Conservation (phyloP, 2,888 invertebrate species). For the Miltochrista miniata region DNA sequence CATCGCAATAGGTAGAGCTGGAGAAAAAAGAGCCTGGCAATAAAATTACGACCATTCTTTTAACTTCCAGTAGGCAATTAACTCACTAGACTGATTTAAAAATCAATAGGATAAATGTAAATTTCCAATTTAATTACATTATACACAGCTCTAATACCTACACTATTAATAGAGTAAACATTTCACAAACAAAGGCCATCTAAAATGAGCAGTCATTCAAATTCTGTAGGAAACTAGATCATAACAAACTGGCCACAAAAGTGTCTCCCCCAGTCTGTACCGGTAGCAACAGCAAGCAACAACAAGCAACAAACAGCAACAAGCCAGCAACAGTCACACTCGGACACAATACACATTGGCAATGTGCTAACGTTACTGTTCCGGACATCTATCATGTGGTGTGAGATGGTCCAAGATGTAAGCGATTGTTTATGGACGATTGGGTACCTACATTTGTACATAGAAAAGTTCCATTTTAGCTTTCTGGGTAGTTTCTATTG, state of each 20-base stretch:
- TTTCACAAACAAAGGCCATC: not conserved
- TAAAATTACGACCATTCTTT: too few relatives aligned
- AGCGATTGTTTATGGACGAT: not conserved
- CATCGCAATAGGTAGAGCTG: too few relatives aligned
- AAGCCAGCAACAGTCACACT: conserved; percentile 2
- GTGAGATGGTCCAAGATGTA: conserved; percentile 10
- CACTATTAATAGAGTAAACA: not conserved
- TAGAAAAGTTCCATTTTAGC: too few relatives aligned
- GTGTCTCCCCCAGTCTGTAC: not conserved
- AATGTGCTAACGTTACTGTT: conserved; percentile 30
- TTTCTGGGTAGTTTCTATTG: too few relatives aligned
- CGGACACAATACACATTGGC: conserved; percentile 32
- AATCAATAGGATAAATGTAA: too few relatives aligned
- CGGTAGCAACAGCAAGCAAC: not conserved
- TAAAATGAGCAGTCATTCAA: not conserved
- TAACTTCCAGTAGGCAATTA: too few relatives aligned
- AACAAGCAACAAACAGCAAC: conserved; percentile 10
- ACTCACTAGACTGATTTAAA: too few relatives aligned
- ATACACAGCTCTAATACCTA: too few relatives aligned
- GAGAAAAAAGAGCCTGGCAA: too few relatives aligned
- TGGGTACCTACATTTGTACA: too few relatives aligned
- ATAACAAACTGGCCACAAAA: conserved; percentile 1
- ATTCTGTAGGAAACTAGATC: not conserved
- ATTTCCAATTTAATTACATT: too few relatives aligned
- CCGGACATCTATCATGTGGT: conserved; percentile 30